A percentile compares a stretch with the other conserved stretches of the same genome.
phyloP scores from a whole-genome alignment of 2,113 vertebrate species.

The Oreotrochilus melanogaster region DNA sequence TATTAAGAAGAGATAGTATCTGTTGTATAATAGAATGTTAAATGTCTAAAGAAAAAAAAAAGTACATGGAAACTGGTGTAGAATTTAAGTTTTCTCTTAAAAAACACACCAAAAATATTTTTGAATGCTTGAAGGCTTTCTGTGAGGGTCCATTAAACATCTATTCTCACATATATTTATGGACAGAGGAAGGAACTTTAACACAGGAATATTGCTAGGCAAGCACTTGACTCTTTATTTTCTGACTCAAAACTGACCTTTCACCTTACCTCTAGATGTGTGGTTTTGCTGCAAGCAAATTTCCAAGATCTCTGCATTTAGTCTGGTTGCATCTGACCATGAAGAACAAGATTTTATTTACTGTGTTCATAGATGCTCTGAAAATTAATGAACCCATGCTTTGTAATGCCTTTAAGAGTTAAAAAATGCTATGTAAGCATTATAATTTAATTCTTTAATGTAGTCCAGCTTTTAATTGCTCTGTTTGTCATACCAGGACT shows the following conservation, averaged over 20 bases:
- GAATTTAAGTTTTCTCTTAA: background rate
- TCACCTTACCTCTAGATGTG: background rate
- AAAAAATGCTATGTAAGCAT: background rate
- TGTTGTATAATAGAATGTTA: background rate
- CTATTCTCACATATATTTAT: background rate
- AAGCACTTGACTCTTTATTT: background rate
- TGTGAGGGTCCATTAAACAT: background rate
- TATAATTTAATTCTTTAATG: background rate
- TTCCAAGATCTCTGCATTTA: background rate
- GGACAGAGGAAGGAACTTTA: background rate
- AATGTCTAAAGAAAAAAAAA: background rate
- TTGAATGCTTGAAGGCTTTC: background rate
- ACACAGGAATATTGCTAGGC: background rate
- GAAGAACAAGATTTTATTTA: background rate
- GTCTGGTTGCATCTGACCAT: background rate
- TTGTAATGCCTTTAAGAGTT: background rate
- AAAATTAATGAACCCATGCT: background rate
- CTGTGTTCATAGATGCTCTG: background rate
- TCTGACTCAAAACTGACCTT: background rate
- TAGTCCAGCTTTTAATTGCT: background rate
- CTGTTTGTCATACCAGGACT: background rate
- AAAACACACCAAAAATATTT: background rate
- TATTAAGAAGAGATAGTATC: background rate
- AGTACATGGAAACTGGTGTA: background rate
- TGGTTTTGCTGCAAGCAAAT: background rate